Evolutionary conservation across 2,797 vertebrate species (phyloP), one percentile per base, ranked within the genome.

Genomic region (Enteromius radiatus): DNA sequence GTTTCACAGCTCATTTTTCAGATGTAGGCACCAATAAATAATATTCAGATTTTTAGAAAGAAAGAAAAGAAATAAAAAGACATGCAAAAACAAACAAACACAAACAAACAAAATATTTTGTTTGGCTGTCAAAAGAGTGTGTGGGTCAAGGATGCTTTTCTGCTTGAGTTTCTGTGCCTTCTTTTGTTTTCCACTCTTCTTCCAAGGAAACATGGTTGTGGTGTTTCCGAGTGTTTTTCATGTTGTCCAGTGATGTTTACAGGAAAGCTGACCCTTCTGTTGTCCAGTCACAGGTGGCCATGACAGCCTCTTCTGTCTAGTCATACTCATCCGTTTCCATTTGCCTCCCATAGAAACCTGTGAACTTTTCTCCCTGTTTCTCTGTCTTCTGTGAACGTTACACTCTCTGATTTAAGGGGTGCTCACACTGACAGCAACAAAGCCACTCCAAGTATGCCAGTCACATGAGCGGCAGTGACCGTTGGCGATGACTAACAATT

Each of bases 101-200:
- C 88, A 91, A 90, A 93, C 89, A 91, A 90, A 92, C 87, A 90
- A 86, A 90, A 84, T 26, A 38, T 83, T 82, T 76, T 77, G 73
- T 77, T 83, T 76, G 81, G 52, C 74, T 70, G 81, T 70, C 81
- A 69, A 43, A 76, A 83, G 81, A 77, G 74, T 77, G 85, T 84
- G 90, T 91, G 92, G 54, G 92, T 88, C 88, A 90, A 91, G 88
- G 87, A 90, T 83, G 81, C 49, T 77, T 74, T 69, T 77, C 63
- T 54, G 89, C 87, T 78, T 82, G 80, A 38, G 64, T 68, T 47
- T 78, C 63, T 43, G 38, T 64, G 71, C 41, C 52, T 61, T 56
- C 33, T 52, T 68, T 68, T 68, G n/a, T 47, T 59, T 36, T 31
- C 80, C 74, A 38, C n/a, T 67, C 65, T 73, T 63, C 47, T 52